Evolutionary conservation across 2,888 invertebrate species (phyloP), one percentile per base, ranked within the genome.

Genomic region (Torymus texanus): DNA sequence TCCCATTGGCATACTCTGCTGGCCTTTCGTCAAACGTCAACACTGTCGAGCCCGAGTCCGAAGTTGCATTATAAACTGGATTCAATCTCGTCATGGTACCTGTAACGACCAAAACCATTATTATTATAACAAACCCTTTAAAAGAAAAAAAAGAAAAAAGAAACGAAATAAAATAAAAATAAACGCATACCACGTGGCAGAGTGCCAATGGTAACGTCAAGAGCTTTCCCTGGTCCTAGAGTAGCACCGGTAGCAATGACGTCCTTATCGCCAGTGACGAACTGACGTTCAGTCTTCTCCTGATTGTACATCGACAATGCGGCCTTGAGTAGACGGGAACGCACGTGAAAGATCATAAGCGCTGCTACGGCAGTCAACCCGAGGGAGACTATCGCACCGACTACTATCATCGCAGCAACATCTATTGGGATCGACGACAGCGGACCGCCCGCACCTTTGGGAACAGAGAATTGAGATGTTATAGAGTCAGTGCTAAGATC

Each of bases 301-400:
- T 85, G 85, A 59, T 86, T 87, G 82, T 88, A 89, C 74, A 88
- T 86, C 71, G 88, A 87, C 51, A 89, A 81, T 18, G 88, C 86
- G n/a, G 88, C 85, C 75, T 89, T 88, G 84, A 89, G 85, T 2
- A 89, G 83, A 61, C 83, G 84, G n/a, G 87, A 84, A 24, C 89
- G 86, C 84, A 89, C 85, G 80, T 89, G 88, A 55, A 89, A 86
- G 12, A 89, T 86, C 84, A 88, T 87, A 12, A 88, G 84, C 0
- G 88, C 88, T 0, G 87, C 88, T 3, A 88, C 83, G 11, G 87
- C 86, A 4, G 88, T 89, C 59, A 89, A 80, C 13, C 88, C 88
- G 58, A 89, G 83, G 0, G 87, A 88, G 68, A 90, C 85, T 81
- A 89, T 86, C 16, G 87, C 86, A 12, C 88, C 89, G 53, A 89